Evolutionary conservation across 2,888 invertebrate genomes (phyloP), one percentile per base, ranked within the genome.

Genomic region (Acleris sparsana): DNA sequence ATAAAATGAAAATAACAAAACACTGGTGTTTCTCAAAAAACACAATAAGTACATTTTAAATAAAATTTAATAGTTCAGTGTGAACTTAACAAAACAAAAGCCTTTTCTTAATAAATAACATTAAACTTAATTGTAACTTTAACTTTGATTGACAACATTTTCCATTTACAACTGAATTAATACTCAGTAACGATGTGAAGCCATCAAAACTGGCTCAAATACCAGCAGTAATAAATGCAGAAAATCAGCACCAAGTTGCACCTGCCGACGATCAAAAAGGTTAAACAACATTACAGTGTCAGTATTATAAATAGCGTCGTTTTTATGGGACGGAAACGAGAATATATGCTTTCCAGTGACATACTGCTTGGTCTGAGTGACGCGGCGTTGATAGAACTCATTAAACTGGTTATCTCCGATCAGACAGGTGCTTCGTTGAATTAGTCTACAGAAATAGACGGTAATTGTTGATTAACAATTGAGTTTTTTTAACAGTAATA

Each of bases 351-450:
- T 59, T 66, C 64, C 69, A 70, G 68, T 70, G 69, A 67, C 70
- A 70, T 71, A 70, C 71, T 66, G 55, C 70, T 75, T 70, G 73
- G 70, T 75, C 76, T 77, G 75, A 77, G 73, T 77, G 72, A 69
- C 66, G 71, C 69, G 64, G 72, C 72, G 77, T 75, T 72, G 62
- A 68, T 63, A 71, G 77, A 77, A 79, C 84, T 73, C 73, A 84
- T 73, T 71, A 70, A 82, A 86, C 88, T 68, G 78, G 87, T 88
- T 83, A 81, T 80, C 78, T 79, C 29, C 63, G 65, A 22, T 57
- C 43, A 43, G 77, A 75, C 86, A 87, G 87, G 82, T 88, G 89
- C 73, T 68, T 68, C 63, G 69, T 80, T 77, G 74, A 80, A 86
- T 86, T 86, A 85, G 80, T 80, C 75, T 75, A 76, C 76, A 80